These are phyloP conservation scores for Hydrocynus forskahlii DNA, from an alignment of 2,797 vertebrate genomes.

Conservation along the genomic window DNA sequence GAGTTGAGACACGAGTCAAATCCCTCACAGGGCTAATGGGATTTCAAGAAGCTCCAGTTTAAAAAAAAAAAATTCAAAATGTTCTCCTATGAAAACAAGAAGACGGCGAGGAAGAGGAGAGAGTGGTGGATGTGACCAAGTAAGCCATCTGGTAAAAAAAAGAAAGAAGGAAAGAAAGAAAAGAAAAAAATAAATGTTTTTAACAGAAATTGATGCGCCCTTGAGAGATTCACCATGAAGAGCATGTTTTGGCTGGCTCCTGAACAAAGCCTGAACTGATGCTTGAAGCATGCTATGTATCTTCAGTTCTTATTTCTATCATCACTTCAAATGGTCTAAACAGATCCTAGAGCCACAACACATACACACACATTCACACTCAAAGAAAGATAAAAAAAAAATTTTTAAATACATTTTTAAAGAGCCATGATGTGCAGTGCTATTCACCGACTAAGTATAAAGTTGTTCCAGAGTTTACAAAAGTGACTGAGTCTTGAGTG, in stretches of 20 bases:
- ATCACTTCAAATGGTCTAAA: slow-evolving; percentile 50
- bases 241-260: slow-evolving; percentile 56
- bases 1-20: slow-evolving; percentile 31
- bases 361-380: slow-evolving; percentile 39
- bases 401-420: slow-evolving; percentile 39
- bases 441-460: slow-evolving; percentile 1
- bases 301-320: slow-evolving; percentile 57
- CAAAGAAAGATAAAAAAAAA: background rate
- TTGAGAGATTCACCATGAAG: slow-evolving; percentile 56
- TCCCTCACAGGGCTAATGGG: slow-evolving; percentile 32
- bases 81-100: slow-evolving; percentile 39
- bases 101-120: slow-evolving; percentile 18
- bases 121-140: slow-evolving; percentile 32
- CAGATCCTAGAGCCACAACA: slow-evolving; percentile 32
- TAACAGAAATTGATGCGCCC: slow-evolving; percentile 50
- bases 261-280: slow-evolving; percentile 62
- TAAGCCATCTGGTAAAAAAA: slow-evolving; percentile 45
- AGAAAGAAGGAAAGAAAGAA: background rate
- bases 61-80: slow-evolving; percentile 41
- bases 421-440: background rate
- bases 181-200: slow-evolving; percentile 32
- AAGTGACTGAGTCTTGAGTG: background rate
- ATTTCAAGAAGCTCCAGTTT: slow-evolving; percentile 34
- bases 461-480: background rate
- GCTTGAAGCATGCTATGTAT: slow-evolving; percentile 55